Evolutionary conservation across 2,113 vertebrate species (phyloP), one percentile per base, ranked within the genome.

Genomic region (Strix uralensis): DNA sequence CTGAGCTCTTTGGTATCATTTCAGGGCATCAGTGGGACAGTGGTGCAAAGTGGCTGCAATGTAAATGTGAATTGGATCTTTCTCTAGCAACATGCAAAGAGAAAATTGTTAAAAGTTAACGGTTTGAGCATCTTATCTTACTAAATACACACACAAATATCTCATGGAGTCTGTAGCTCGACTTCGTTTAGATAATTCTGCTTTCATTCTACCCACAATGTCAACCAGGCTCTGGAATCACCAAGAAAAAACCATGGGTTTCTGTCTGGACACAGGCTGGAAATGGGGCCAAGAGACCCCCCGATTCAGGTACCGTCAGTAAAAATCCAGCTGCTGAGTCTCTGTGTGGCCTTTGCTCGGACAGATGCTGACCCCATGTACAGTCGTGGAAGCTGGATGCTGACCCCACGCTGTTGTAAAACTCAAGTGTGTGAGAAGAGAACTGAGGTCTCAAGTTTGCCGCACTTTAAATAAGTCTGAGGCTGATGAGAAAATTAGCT

Each of bases 401-500:
- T 57, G 52, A 46, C 9, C 36, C 36, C 34, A 34, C 1, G 5
- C 36, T 66, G 15, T n/a, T 70, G 23, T 40, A 78, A 79, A 87
- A 13, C 61, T 65, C 62, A 69, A 21, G 20, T 0, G 14, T 38
- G 29, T 30, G 20, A 83, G 52, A 92, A 42, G 51, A 70, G 54
- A 84, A 27, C 21, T 3, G 29, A 63, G 85, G 51, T 77, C n/a
- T 73, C 34, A 25, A 54, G 65, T 90, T 86, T 96, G 52, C 1
- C 1, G 61, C 1, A 23, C 46, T 97, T 97, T 82, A 88, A 84
- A 77, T 93, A 93, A 80, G 91, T 71, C 52, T 9, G 80, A 92
- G 81, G 51, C 81, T 95, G 93, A 95, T 71, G 97, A 95, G 90
- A 94, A 97, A 88, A 95, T 97, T 83, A 97, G 70, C 82, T 97